These are phyloP conservation scores for Phoenicopterus ruber DNA, from an alignment of 2,113 vertebrate genomes.

Conservation along the genomic window DNA sequence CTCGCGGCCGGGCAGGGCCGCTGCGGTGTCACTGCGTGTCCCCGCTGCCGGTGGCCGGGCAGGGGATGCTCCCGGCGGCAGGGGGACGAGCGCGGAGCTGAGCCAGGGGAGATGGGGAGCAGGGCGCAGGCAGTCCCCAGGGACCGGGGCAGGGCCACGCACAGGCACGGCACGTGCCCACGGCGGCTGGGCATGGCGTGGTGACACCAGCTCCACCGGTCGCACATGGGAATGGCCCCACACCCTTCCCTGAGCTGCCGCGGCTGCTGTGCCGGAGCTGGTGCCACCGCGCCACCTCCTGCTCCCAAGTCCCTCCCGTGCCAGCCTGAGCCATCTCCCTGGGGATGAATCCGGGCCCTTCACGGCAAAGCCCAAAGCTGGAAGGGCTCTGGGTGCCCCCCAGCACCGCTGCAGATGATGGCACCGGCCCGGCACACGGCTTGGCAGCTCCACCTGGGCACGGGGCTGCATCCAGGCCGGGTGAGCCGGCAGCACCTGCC, in stretches of 20 bases:
- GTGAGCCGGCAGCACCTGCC: neutral
- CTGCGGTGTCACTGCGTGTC: fast-evolving
- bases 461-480: fast-evolving
- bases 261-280: fast-evolving
- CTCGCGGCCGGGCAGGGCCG: neutral
- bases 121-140: neutral
- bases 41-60: fast-evolving
- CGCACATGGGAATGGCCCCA: neutral
- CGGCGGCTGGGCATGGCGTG: neutral
- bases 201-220: neutral
- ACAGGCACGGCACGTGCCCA: neutral
- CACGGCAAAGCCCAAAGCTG: neutral
- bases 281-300: neutral
- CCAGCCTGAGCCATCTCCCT: neutral
- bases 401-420: neutral
- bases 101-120: neutral
- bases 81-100: neutral
- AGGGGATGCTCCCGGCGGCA: neutral
- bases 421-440: neutral
- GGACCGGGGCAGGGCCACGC: neutral
- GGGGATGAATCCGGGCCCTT: neutral
- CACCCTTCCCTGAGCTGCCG: neutral
- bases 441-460: neutral
- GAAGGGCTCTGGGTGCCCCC: neutral
- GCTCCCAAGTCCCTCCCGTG: neutral